phyloP scores from a whole-genome alignment of 2,888 invertebrate genomes.

The Athalia circularis region DNA sequence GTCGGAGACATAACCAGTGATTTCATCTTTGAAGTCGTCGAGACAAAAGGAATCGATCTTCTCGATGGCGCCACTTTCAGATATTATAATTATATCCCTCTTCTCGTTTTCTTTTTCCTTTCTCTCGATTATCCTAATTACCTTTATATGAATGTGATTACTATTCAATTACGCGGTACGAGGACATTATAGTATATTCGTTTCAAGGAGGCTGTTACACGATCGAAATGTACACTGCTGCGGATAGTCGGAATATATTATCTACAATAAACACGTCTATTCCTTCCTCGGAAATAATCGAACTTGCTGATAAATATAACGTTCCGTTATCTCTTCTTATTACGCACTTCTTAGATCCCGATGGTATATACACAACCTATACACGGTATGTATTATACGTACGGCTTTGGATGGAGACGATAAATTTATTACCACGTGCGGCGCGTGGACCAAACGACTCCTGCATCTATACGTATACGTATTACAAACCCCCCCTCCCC shows the following conservation, averaged over 20 bases:
- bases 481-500: background rate
- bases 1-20: too few relatives aligned
- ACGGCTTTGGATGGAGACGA: slow-evolving; percentile 30
- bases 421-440: slow-evolving; percentile 41
- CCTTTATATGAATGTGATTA: background rate
- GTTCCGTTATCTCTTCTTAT: slow-evolving; percentile 45
- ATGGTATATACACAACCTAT: background rate
- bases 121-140: slow-evolving; percentile 6
- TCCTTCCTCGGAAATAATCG: slow-evolving; percentile 40
- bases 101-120: background rate
- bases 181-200: slow-evolving; percentile 11
- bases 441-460: slow-evolving; percentile 46
- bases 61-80: too few relatives aligned
- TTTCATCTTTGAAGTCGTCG: too few relatives aligned
- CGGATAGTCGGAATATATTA: slow-evolving; percentile 21
- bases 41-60: too few relatives aligned
- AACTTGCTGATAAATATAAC: slow-evolving; percentile 34
- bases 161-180: slow-evolving; percentile 16
- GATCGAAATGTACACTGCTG: background rate
- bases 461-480: background rate
- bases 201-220: background rate
- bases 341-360: slow-evolving; percentile 41
- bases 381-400: background rate
- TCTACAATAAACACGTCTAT: slow-evolving; percentile 24
- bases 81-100: too few relatives aligned